Evolutionary conservation across 2,113 vertebrate species (phyloP), one percentile per base, ranked within the genome.

Genomic region (Passer montanus): DNA sequence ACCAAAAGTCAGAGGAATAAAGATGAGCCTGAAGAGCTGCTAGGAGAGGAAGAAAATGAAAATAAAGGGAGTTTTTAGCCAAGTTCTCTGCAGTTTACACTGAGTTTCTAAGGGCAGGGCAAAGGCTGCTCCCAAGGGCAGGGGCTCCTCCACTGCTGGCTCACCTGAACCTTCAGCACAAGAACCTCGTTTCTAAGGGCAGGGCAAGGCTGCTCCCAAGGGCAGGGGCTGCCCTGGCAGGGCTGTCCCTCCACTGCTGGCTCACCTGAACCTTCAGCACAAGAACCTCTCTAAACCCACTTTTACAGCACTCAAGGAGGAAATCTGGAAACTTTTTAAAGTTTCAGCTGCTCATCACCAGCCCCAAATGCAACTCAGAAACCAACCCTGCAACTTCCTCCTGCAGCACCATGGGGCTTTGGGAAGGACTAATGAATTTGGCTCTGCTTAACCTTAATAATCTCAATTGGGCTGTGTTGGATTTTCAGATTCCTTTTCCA

Each of bases 21-120:
- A 50, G 58, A 68, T 37, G 63, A 92, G 41, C 28, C 24, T 44
- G 24, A 72, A 33, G 0, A 0, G 41, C 23, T 4, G 1, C 16
- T 6, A 28, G 43, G 18, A 31, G 52, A 52, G 60, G 17, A 28
- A 78, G 31, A 27, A 67, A 73, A 69, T 66, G 0, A 24, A 74
- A 79, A 66, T 19, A n/a, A 79, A 15, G 0, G 0, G 17, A 31
- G 15, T 8, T 84, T 87, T 85, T 11, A 52, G 43, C 68, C 27
- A 4, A 20, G 20, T 41, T 55, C 49, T 67, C 78, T 58, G 24
- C 3, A 17, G 19, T 26, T 87, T 24, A 24, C 75, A 20, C 43
- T 47, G 24, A 31, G 53, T 5, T 41, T 33, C 39, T 13, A 7
- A 37, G 0, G 22, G 43, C n/a, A 43, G 56, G 43, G 55, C 18